Conservation (phyloP, 2,797 vertebrate species). For the Oophaga sylvatica region DNA sequence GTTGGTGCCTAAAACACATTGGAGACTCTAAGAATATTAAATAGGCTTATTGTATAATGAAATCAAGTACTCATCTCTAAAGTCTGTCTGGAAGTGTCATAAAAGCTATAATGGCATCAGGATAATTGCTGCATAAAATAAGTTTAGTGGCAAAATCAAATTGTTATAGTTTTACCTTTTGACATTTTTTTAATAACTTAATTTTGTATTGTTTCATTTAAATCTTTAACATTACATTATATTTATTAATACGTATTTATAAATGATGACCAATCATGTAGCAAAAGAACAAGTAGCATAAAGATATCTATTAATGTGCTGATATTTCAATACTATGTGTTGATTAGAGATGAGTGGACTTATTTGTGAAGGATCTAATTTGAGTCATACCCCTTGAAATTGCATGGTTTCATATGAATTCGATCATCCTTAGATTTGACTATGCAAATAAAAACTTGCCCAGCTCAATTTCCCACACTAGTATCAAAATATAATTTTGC, state of each 20-base stretch:
- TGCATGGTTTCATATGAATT: no score
- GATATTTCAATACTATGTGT: no score
- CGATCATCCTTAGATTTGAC: no score
- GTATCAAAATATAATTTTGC: no score
- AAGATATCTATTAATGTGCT: no score
- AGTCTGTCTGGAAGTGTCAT: constrained; percentile 14
- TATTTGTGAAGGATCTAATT: no score
- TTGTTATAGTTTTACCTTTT: background rate
- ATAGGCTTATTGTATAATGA: constrained; percentile 3
- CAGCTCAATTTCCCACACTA: no score
- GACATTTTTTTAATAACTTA: background rate
- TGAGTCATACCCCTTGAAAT: no score
- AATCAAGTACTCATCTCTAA: background rate
- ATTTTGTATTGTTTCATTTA: background rate
- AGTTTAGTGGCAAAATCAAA: background rate
- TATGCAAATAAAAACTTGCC: no score
- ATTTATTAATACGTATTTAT: background rate
- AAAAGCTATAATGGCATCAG: background rate
- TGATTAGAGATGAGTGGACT: no score
- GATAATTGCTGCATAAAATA: background rate
- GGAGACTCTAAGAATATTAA: constrained; percentile 20
- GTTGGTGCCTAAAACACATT: background rate
- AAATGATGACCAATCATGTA: background rate
- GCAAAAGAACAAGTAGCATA: background rate
- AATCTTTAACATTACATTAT: no score